phyloP scores from a whole-genome alignment of 30 jellyfish, hydroid and myxozoan species.

The Cassiopea xamachana region DNA sequence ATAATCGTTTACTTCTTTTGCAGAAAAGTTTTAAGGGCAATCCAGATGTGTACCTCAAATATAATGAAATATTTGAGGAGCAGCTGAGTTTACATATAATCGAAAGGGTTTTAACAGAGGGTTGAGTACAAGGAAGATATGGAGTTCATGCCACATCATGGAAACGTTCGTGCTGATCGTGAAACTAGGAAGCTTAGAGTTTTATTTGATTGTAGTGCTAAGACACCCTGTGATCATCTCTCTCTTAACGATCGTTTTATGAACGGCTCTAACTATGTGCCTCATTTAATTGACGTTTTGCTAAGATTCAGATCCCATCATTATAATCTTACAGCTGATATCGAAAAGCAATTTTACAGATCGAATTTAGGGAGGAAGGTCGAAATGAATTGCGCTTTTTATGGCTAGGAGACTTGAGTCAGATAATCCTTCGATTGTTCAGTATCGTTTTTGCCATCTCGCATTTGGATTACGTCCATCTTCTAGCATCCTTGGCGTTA shows the following conservation, averaged over 20 bases:
- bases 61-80: conserved; percentile 19
- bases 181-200: conserved; percentile 18
- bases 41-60: conserved; percentile 16
- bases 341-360: conserved; percentile 12
- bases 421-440: conserved; percentile 2
- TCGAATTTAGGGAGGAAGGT: conserved; percentile 5
- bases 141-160: conserved; percentile 47
- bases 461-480: conserved; percentile 32
- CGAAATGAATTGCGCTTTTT: conserved; percentile 17
- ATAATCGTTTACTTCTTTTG: conserved; percentile 27
- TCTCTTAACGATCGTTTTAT: conserved; percentile 15
- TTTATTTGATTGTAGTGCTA: conserved; percentile 44
- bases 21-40: conserved; percentile 22
- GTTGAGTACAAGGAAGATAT: conserved; percentile 1
- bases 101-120: conserved; percentile 38
- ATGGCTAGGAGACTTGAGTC: conserved; percentile 7
- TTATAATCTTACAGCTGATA: conserved; percentile 20
- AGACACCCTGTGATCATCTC: conserved; percentile 13
- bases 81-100: conserved; percentile 1
- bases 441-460: conserved; percentile 10
- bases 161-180: conserved; percentile 27
- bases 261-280: conserved; percentile 45
- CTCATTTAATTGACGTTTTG: conserved; percentile 20
- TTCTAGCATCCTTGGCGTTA: conserved; percentile 57
- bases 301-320: conserved; percentile 7